Evolutionary conservation across 1,140 invertebrate genomes (phyloP).

Genomic region (Lamellibrachia luymesi): DNA sequence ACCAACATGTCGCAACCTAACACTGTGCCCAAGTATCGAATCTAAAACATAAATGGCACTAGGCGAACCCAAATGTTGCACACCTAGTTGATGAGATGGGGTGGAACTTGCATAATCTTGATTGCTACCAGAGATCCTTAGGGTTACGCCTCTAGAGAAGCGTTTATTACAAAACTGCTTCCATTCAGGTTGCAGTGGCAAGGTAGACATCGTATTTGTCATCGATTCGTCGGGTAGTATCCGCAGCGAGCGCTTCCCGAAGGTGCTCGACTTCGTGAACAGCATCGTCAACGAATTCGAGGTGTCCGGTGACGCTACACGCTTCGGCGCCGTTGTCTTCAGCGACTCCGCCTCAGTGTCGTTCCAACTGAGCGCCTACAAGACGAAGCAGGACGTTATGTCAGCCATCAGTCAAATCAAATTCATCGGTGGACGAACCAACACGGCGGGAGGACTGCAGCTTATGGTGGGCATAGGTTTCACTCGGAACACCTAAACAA

Average conservation of each 20-base stretch:
- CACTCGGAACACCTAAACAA: neutral
- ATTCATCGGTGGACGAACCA: slow-evolving; percentile 23
- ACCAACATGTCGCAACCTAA: too few species aligned
- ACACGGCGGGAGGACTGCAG: slow-evolving; percentile 18
- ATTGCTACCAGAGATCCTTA: neutral
- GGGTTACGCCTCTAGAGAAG: neutral
- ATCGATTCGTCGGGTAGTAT: slow-evolving; percentile 26
- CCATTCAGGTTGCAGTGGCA: slow-evolving; percentile 21
- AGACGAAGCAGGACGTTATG: slow-evolving; percentile 18
- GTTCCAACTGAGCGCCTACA: slow-evolving; percentile 20
- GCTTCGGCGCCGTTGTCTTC: slow-evolving; percentile 21
- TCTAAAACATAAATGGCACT: neutral
- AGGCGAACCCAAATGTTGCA: neutral
- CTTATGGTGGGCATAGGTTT: slow-evolving; percentile 18
- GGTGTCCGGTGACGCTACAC: neutral
- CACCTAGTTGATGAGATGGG: neutral
- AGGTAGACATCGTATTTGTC: slow-evolving; percentile 26
- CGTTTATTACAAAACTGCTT: neutral
- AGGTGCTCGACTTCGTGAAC: slow-evolving; percentile 16
- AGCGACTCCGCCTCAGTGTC: neutral
- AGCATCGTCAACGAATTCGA: slow-evolving; percentile 20
- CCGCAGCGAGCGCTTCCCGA: slow-evolving; percentile 17
- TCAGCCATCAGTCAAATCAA: slow-evolving; percentile 15
- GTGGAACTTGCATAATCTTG: neutral
- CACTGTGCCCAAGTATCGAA: too few species aligned